These are phyloP conservation scores for Chloropsis cyanopogon DNA, from an alignment of 2,113 vertebrate genomes.

Conservation along the genomic window DNA sequence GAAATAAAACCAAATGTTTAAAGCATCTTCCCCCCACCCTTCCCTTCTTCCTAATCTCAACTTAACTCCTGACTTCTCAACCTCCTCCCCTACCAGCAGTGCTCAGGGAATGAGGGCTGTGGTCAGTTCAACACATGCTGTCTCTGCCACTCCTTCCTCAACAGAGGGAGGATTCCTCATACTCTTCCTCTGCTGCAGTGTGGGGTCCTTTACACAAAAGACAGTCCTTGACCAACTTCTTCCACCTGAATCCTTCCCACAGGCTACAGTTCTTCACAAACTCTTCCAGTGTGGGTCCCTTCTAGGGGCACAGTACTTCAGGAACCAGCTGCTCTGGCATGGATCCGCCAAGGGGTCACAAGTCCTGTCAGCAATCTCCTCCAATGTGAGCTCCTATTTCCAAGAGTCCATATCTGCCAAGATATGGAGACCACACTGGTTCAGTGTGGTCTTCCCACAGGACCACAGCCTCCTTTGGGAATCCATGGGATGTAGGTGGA, in stretches of 20 bases:
- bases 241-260: not conserved
- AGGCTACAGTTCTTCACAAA: not conserved
- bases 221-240: not conserved
- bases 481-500: not conserved
- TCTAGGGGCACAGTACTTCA: not conserved
- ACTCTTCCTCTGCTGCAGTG: not conserved
- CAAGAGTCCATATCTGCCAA: not conserved
- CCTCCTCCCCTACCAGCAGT: not conserved
- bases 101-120: not conserved
- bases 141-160: not conserved
- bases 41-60: not conserved
- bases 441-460: accelerated
- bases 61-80: not conserved
- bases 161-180: not conserved
- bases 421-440: too few species aligned
- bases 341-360: not conserved
- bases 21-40: not conserved
- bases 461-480: not conserved
- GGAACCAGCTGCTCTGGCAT: not conserved
- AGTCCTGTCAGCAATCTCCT: not conserved
- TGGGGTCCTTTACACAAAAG: not conserved
- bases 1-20: not conserved
- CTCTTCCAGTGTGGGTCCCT: not conserved
- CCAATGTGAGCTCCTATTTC: not conserved
- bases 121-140: not conserved